Base-by-base conservation (phyloP, 2,888 invertebrate species). In the Eueremaeus valkanovi region DNA sequence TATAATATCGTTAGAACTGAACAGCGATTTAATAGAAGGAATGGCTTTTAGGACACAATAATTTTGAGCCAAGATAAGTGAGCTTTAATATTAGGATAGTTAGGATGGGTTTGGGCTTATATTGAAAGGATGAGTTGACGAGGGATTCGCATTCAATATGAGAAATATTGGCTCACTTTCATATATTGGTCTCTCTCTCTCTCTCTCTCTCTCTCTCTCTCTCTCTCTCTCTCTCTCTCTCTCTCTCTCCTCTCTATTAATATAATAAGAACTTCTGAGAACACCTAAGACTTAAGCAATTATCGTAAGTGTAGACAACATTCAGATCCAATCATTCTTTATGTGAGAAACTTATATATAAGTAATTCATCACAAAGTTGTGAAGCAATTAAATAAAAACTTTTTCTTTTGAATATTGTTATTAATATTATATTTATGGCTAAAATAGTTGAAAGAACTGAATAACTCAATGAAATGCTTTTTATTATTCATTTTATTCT, bases 251-350 rank as follows among this genome's bases (percentile, higher is more conserved):
- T n/a, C n/a, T n/a, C n/a, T n/a, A n/a, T n/a, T n/a, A n/a, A n/a
- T n/a, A n/a, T n/a, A n/a, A n/a, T n/a, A n/a, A n/a, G n/a, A n/a
- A n/a, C n/a, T n/a, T n/a, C n/a, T n/a, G n/a, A n/a, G n/a, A 18
- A 55, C 24, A 55, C 55, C 55, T 27, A 55, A 55, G 6, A 11
- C 55, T 27, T 55, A 55, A 55, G 55, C 27, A 55, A 55, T 55
- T 55, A 55, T 51, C 55, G 24, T 55, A 5, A n/a, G n/a, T 55
- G 55, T 9, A 55, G 6, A 6, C 24, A 16, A 55, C 55, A 24
- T 55, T 27, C 27, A 27, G 11, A 55, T 55, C 51, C 55, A 55
- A 55, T 55, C 55, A 55, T 27, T 55, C 55, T 55, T 55, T 55
- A 55, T 55, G 27, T 13, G 55, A 27, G 11, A 24, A n/a, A n/a